Evolutionary conservation across 2,888 invertebrate genomes (phyloP), one percentile per base, ranked within the genome.

Genomic region (Tetramorium bicarinatum): DNA sequence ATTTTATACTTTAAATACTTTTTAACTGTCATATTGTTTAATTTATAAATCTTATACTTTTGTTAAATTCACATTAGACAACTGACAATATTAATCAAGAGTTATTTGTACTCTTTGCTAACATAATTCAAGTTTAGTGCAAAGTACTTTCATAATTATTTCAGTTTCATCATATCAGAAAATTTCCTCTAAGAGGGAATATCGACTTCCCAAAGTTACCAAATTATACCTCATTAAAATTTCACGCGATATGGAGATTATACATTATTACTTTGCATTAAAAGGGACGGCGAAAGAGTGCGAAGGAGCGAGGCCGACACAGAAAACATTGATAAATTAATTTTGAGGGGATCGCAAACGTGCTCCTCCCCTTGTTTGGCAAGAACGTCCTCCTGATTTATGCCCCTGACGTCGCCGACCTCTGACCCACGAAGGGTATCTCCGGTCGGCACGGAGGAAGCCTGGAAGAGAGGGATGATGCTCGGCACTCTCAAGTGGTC

Each of bases 321-420:
- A 25, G 83, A 67, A 85, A 85, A 84, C 79, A 85, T 74, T 66
- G 92, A 89, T 90, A 89, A 91, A 92, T 92, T 91, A 92, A 93
- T 92, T 89, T 86, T 85, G 85, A 85, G 83, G 85, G 82, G 87
- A 81, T 85, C 84, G 77, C 69, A 76, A 84, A 76, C 84, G 85
- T 69, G 87, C 71, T 71, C 21, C 34, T 76, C 85, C 72, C 87
- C 88, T 92, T 87, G 90, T 91, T 89, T 87, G 88, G 85, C 87
- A 80, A 90, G 88, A 88, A 80, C 87, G 52, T 77, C 87, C 85
- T 83, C 83, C 89, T 87, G 92, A 91, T 92, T 91, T 91, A 91
- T 92, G 87, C 89, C 85, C 86, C 87, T 83, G 77, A 79, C 82
- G 88, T 86, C 87, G 49, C 80, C 88, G 87, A 89, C 87, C 89